Evolutionary conservation across 2,888 invertebrate species (phyloP), one percentile per base, ranked within the genome.

Genomic region (Spialia ferax): DNA sequence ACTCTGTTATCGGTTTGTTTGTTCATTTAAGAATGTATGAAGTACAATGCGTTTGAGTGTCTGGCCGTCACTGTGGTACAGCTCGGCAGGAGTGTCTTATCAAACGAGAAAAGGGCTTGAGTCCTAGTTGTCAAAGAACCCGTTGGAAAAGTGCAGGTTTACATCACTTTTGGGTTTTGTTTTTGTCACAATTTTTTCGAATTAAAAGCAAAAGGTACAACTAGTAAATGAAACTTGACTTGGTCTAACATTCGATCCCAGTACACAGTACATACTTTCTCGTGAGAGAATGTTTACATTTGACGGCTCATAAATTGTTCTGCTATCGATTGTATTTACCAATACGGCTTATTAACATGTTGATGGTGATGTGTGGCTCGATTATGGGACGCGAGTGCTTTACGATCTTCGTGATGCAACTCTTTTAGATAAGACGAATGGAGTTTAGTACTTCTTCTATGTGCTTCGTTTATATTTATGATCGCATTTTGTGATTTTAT

Each of bases 271-370:
- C n/a, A n/a, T n/a, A n/a, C 20, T 57, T 57, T 63, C 62, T 68
- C 68, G 71, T 71, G 71, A 68, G 71, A 71, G 61, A 67, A 45
- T 38, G 48, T 54, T 61, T 61, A 56, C 63, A 48, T 52, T 59
- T 35, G 50, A 52, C 35, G 22, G 57, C 29, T 26, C 65, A 59
- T 65, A 65, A 65, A 65, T 64, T 50, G 50, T 59, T 48, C 26
- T 18, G 48, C 45, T 65, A 59, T 59, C 65, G 50, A 65, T 65
- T 64, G 63, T 64, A 35, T 57, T 48, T 57, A 64, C 56, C 29
- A 29, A 64, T 65, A 48, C 56, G 35, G 38, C 64, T 65, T 65
- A 65, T 65, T 65, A 65, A 57, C 64, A 59, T 59, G 64, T 65
- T 57, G 64, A 56, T 48, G 48, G 64, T 56, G 64, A 64, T 55